These are phyloP conservation scores for Hoplias malabaricus DNA, from an alignment of 2,113 vertebrate species.

Conservation along the genomic window DNA sequence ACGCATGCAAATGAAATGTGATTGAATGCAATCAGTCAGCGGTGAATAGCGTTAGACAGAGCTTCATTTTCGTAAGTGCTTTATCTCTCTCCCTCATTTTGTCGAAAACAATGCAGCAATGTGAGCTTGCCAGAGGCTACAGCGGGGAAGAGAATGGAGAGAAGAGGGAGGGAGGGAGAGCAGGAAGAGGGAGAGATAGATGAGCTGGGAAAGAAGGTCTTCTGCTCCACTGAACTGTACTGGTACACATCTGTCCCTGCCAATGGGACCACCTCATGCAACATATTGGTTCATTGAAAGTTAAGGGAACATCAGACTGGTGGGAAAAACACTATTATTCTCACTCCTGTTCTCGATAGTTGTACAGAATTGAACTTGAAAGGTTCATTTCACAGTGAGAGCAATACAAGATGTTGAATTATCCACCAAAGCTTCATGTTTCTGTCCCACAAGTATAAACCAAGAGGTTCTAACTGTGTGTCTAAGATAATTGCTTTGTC, in stretches of 20 bases:
- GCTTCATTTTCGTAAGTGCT: not conserved
- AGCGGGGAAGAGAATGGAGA: not conserved
- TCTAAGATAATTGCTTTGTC: not conserved
- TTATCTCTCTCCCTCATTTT: constrained; percentile 29
- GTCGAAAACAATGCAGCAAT: constrained; percentile 19
- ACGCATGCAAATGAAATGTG: not conserved
- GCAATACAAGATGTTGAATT: not conserved
- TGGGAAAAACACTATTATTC: not conserved
- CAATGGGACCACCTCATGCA: constrained; percentile 2
- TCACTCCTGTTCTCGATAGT: not conserved
- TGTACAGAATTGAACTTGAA: not conserved
- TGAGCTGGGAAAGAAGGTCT: constrained; percentile 50
- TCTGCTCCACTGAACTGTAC: constrained; percentile 54
- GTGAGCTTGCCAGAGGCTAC: not conserved
- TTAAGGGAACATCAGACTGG: not conserved
- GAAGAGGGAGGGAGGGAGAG: not conserved
- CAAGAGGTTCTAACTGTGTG: too few relatives aligned
- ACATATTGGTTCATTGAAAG: not conserved
- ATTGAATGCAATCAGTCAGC: constrained; percentile 12
- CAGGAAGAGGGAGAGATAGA: constrained; percentile 26
- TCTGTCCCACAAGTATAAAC: too few relatives aligned
- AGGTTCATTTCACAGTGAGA: not conserved
- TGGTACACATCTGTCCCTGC: constrained; percentile 56
- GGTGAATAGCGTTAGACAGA: constrained; percentile 14
- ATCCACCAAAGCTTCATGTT: not conserved